Percentiles rank a stretch among this genome's conserved stretches.
Conservation (phyloP, 2,888 invertebrate species). For the Agrochola lychnidis region DNA sequence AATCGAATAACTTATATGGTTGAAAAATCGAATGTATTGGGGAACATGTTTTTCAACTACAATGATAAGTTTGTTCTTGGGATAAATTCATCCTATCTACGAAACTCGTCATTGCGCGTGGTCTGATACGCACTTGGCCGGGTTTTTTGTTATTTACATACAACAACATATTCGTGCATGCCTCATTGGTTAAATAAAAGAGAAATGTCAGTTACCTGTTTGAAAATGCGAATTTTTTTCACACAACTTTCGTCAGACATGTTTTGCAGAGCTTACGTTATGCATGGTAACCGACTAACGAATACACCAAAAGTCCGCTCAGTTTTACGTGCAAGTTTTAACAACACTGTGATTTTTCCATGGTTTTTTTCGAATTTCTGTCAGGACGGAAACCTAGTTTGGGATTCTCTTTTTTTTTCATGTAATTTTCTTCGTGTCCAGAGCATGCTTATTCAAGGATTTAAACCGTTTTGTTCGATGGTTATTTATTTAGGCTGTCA, state of each 20-base stretch:
- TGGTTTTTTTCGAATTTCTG: constrained; percentile 74
- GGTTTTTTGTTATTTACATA: too few relatives aligned
- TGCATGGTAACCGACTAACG: constrained; percentile 74
- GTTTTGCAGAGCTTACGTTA: constrained; percentile 56
- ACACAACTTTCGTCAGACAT: constrained; percentile 44
- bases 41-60: too few relatives aligned
- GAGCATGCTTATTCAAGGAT: constrained; percentile 35
- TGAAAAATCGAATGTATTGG: too few relatives aligned
- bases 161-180: neutral
- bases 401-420: constrained; percentile 39
- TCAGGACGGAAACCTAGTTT: constrained; percentile 71
- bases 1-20: too few relatives aligned
- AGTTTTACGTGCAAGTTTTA: constrained; percentile 83
- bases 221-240: constrained; percentile 31
- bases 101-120: too few relatives aligned
- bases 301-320: constrained; percentile 77
- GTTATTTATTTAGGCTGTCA: constrained; percentile 21
- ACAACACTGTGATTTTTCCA: constrained; percentile 77
- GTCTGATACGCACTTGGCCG: too few relatives aligned
- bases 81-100: too few relatives aligned
- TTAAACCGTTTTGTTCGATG: constrained; percentile 25
- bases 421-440: constrained; percentile 37
- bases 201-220: constrained; percentile 30
- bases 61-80: too few relatives aligned
- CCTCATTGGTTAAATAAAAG: constrained; percentile 16